Conservation (phyloP, 2,113 vertebrate genomes). For the Calonectris borealis region DNA sequence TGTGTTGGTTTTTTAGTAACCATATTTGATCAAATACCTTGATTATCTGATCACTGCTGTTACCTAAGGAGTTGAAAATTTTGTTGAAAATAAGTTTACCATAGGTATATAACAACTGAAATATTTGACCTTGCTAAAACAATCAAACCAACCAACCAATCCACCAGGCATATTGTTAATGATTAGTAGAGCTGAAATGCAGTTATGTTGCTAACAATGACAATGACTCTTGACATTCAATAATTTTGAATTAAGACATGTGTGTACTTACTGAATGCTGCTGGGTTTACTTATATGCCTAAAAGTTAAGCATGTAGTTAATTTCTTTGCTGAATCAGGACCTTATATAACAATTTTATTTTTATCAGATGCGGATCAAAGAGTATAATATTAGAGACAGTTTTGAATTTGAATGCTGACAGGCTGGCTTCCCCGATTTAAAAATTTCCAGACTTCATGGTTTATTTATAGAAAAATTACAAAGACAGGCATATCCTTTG, state of each 20-base stretch:
- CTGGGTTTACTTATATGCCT: not conserved
- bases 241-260: not conserved
- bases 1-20: not conserved
- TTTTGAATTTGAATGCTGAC: not conserved
- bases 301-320: not conserved
- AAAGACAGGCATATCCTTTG: not conserved
- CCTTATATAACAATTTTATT: conserved; percentile 35
- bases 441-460: not conserved
- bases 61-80: not conserved
- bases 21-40: not conserved
- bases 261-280: not conserved
- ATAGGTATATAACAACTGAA: not conserved
- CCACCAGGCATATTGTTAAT: not conserved
- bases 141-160: not conserved
- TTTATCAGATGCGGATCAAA: conserved; percentile 29
- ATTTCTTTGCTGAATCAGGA: conserved; percentile 16
- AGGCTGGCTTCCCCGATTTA: not conserved
- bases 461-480: conserved; percentile 22
- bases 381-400: not conserved
- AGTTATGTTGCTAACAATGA: not conserved
- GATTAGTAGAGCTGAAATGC: not conserved
- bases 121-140: not conserved
- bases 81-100: not conserved
- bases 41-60: not conserved
- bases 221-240: not conserved